Percentiles rank a stretch among this genome's conserved stretches.
Evolutionary conservation across 2,888 invertebrate genomes (phyloP).

Genomic region (Athetis lepigone): DNA sequence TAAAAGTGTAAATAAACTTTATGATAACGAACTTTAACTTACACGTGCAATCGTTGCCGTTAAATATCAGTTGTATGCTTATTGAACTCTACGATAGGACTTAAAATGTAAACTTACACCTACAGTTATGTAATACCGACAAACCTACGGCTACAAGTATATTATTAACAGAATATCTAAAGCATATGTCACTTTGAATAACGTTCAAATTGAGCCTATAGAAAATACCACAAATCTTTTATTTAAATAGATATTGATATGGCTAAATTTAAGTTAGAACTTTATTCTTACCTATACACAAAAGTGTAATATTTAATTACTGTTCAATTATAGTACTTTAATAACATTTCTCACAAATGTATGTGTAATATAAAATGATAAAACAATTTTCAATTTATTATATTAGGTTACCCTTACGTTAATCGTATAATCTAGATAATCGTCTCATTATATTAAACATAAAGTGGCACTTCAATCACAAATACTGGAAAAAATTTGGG

Average conservation of each 20-base stretch:
- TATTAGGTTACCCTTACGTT: slow-evolving; percentile 91
- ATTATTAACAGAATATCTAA: slow-evolving; percentile 91
- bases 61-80: slow-evolving; percentile 88
- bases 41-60: slow-evolving; percentile 89
- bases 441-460: slow-evolving; percentile 92
- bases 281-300: slow-evolving; percentile 90
- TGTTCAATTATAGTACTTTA: slow-evolving; percentile 90
- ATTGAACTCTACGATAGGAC: slow-evolving; percentile 85
- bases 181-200: slow-evolving; percentile 91
- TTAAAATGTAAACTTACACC: slow-evolving; percentile 82
- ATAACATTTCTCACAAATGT: slow-evolving; percentile 90
- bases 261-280: slow-evolving; percentile 91
- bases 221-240: slow-evolving; percentile 91
- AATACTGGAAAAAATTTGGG: slow-evolving; percentile 93
- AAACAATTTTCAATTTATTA: slow-evolving; percentile 91
- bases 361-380: slow-evolving; percentile 91
- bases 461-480: slow-evolving; percentile 95
- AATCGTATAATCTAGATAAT: slow-evolving; percentile 91
- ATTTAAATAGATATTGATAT: slow-evolving; percentile 91
- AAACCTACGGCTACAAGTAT: slow-evolving; percentile 89
- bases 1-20: slow-evolving; percentile 90
- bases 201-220: slow-evolving; percentile 91
- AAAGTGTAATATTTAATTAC: slow-evolving; percentile 91
- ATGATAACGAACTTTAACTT: slow-evolving; percentile 89
- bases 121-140: slow-evolving; percentile 89